Percentiles rank a stretch among this genome's conserved stretches.
These are phyloP conservation scores for Tanaodytes sp. DNA, from an alignment of 2,888 invertebrate species.

Conservation along the genomic window DNA sequence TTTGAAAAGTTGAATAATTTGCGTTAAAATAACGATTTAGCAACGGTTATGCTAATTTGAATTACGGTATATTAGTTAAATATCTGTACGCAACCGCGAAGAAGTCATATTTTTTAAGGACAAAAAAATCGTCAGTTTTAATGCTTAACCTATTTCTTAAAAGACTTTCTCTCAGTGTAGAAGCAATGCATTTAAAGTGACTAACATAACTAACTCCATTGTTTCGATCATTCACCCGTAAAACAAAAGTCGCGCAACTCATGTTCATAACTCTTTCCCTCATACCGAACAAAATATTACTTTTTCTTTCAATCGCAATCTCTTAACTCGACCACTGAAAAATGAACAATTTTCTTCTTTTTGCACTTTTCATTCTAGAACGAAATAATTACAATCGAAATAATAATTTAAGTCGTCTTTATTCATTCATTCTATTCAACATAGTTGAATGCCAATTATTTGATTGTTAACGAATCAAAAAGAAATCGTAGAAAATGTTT, in stretches of 20 bases:
- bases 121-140: conserved; percentile 59
- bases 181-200: conserved; percentile 46
- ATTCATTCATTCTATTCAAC: too few species aligned
- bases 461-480: too few species aligned
- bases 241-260: conserved; percentile 59
- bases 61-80: too few species aligned
- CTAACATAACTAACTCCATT: conserved; percentile 57
- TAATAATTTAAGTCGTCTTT: too few species aligned
- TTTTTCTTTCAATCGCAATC: conserved; percentile 45
- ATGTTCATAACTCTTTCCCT: conserved; percentile 46
- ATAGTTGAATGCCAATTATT: too few species aligned
- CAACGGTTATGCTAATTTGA: neutral
- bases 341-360: neutral
- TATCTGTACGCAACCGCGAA: too few species aligned
- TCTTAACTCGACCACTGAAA: conserved; percentile 6
- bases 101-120: neutral
- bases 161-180: conserved; percentile 61
- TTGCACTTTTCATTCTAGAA: conserved; percentile 2
- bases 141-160: conserved; percentile 66
- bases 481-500: neutral
- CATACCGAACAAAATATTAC: conserved; percentile 33
- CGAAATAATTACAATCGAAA: conserved; percentile 15
- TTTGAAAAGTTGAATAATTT: too few species aligned
- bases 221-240: conserved; percentile 61
- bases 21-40: too few species aligned